These are phyloP conservation scores for Apamea epomidion DNA, from an alignment of 2,888 invertebrate genomes.

Conservation along the genomic window DNA sequence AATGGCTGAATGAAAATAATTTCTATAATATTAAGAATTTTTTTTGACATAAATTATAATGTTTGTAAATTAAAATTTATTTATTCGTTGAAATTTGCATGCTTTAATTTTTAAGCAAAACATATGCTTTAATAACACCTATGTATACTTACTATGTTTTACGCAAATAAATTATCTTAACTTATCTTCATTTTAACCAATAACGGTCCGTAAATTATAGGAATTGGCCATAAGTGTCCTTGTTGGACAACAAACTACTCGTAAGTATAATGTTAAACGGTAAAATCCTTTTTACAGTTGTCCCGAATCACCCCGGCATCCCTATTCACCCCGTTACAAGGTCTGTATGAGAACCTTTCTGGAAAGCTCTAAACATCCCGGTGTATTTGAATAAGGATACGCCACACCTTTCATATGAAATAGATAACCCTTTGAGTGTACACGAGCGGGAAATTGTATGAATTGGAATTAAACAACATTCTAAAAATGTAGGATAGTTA, in stretches of 20 bases:
- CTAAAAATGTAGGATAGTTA: slow-evolving; percentile 7
- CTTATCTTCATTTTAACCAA: not conserved
- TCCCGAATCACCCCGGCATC: not conserved
- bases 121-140: too few species aligned
- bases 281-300: not conserved
- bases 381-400: slow-evolving; percentile 26
- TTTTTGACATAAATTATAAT: too few species aligned
- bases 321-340: not conserved
- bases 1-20: too few species aligned
- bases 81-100: too few species aligned
- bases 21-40: too few species aligned
- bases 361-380: slow-evolving; percentile 17
- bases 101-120: too few species aligned
- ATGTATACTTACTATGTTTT: too few species aligned
- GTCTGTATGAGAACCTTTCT: slow-evolving; percentile 5
- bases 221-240: not conserved
- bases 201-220: not conserved
- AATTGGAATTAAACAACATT: slow-evolving; percentile 5
- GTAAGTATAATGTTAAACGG: not conserved
- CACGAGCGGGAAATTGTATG: slow-evolving; percentile 21
- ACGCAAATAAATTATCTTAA: too few species aligned
- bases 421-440: slow-evolving; percentile 26
- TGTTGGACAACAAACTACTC: not conserved
- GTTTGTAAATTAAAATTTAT: too few species aligned
- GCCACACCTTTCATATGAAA: slow-evolving; percentile 17